Evolutionary conservation across 2,797 vertebrate genomes (phyloP), one percentile per base, ranked within the genome.

Genomic region (Acanthiza pusilla): DNA sequence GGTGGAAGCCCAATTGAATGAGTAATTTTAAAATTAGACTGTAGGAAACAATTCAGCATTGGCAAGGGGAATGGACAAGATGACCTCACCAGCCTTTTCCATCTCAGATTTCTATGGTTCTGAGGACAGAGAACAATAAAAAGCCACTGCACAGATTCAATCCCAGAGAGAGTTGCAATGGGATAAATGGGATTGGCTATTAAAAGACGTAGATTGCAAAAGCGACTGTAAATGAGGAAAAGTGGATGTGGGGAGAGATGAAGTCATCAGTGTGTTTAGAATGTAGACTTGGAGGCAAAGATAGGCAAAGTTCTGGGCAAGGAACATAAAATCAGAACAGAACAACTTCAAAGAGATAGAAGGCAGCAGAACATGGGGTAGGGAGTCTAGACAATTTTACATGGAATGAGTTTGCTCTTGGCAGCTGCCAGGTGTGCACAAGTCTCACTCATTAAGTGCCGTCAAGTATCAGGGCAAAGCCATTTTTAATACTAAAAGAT

Each of bases 1-100:
- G 27, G 85, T 80, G 38, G 72, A 94, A 95, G 68, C 77, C 85
- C 85, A 89, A 58, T 4, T 90, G 89, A 93, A 91, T 80, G 89
- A 95, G 66, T 96, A 93, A 95, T 97, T 95, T 94, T 93, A 83
- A 95, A 96, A 93, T 95, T 93, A 95, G 80, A 67, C 83, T 42
- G 38, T 91, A 89, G 95, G 93, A 94, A 91, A 94, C 81, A 94
- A 96, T 94, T 95, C 91, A 93, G 47, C 11, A 1, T 71, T 95
- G 96, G 96, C 95, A 93, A 85, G 42, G 36, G 16, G 21, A 85
- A 88, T 40, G 91, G 93, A 96, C 82, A 91, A 91, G 92, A 91
- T 97, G 91, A 97, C 77, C 73, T 96, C 95, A 94, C 93, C 85
- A 84, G 88, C 54, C 73, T 88, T 96, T 95, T 96, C 75, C 95